Base-by-base conservation (phyloP, 1,140 invertebrate genomes). In the Papilio xuthus region DNA sequence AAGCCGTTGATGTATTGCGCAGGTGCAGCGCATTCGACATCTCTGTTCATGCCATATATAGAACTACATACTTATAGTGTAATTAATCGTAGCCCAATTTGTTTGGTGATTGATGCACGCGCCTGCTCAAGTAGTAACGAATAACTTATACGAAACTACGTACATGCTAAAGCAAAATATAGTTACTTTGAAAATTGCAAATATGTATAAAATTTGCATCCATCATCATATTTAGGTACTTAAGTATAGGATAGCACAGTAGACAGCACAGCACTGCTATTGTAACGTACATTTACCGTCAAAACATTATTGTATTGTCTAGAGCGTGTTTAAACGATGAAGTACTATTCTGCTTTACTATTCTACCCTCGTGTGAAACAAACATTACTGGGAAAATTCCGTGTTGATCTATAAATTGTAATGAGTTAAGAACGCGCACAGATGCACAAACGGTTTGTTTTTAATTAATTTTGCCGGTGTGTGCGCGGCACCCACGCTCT, bases 401-500 rank as follows among this genome's bases (percentile, higher is more conserved):
- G 20, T 15, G 41, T 20, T 73, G 71, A 73, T 42, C 71, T 71
- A 13, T 71, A 41, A 71, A 71, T 71, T 71, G 32, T 71, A 71
- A 71, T 71, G 32, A 71, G 69, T 71, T 71, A n/a, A 67, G 60
- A 28, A 42, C 69, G 41, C 69, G n/a, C 32, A 71, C 69, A 71
- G 18, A 71, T 44, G 78, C 77, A 82, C 69, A 81, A 84, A 83
- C 82, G 60, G 79, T 71, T 70, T 50, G 78, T 74, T 73, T 81
- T 63, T 82, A 85, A 86, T 85, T 81, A 84, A 78, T 82, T 84
- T 87, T 78, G 80, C 79, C 74, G 50, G 81, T 84, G 83, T 79
- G 78, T 71, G 79, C 80, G 79, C 75, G 76, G 80, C 70, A 26
- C 44, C 18, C 42, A 71, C 42, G 73, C 28, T 53, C 50, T 85